Percentiles rank a stretch among this genome's conserved stretches.
Conservation (phyloP, 1,140 invertebrate species). For the Drosophila rufa region DNA sequence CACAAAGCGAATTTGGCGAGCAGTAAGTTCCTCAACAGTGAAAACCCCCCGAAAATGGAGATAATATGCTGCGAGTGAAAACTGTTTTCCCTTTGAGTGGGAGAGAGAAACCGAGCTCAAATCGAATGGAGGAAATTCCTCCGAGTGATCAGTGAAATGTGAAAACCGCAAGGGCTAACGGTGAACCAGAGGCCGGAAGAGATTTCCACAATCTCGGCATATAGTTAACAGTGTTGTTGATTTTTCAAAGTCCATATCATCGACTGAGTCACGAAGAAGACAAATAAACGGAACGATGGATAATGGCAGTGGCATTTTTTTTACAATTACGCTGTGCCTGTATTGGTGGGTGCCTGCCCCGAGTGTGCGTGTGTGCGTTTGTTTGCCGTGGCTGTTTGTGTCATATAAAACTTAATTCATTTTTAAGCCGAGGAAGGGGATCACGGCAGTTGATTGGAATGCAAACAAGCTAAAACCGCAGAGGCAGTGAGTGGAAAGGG, state of each 20-base stretch:
- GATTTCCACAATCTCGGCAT: slow-evolving; percentile 30
- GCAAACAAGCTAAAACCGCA: slow-evolving; percentile 72
- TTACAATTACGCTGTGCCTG: slow-evolving; percentile 60
- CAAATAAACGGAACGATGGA: slow-evolving; percentile 44
- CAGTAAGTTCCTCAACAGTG: slow-evolving; percentile 88
- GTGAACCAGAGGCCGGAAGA: slow-evolving; percentile 42
- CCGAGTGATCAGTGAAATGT: slow-evolving; percentile 54
- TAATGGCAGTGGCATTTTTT: slow-evolving; percentile 66
- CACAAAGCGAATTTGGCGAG: slow-evolving; percentile 93
- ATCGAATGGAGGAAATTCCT: slow-evolving; percentile 24
- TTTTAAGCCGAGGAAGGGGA: slow-evolving; percentile 65
- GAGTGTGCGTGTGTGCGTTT: slow-evolving; percentile 44
- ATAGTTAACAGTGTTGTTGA: slow-evolving; percentile 32
- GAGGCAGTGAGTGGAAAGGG: slow-evolving; percentile 2
- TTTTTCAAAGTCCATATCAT: slow-evolving; percentile 29
- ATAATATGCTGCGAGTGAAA: slow-evolving; percentile 7
- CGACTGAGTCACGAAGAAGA: slow-evolving; percentile 63
- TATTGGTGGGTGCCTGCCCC: slow-evolving; percentile 33
- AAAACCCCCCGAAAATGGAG: background rate
- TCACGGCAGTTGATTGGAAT: slow-evolving; percentile 63
- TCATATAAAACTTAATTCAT: slow-evolving; percentile 70
- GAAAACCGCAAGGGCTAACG: slow-evolving; percentile 35
- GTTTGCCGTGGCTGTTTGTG: slow-evolving; percentile 62
- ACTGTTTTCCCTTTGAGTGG: background rate
- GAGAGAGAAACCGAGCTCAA: slow-evolving; percentile 14